A percentile compares a stretch with the other conserved stretches of the same genome.
These are phyloP conservation scores for Pyrgus malvae DNA, from an alignment of 2,888 invertebrate species.

Conservation along the genomic window DNA sequence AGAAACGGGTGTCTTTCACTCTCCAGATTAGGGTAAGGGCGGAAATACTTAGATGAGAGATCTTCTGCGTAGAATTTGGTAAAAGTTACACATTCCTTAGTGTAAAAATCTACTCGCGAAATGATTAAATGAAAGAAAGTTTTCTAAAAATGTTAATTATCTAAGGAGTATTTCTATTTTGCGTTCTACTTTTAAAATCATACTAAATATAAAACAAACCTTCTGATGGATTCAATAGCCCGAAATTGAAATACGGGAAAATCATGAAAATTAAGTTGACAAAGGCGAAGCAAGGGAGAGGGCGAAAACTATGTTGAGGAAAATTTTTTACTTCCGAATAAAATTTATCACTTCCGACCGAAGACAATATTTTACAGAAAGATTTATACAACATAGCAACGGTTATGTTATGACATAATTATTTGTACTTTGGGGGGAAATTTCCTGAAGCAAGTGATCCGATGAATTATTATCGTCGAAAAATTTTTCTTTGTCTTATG, in stretches of 20 bases:
- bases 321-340: slow-evolving; percentile 45
- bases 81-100: no score
- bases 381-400: slow-evolving; percentile 2
- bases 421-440: not conserved
- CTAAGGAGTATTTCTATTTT: no score
- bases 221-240: slow-evolving; percentile 21
- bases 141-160: no score
- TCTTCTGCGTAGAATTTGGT: no score
- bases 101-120: no score
- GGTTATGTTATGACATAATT: not conserved
- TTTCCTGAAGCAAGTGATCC: not conserved
- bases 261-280: slow-evolving; percentile 56
- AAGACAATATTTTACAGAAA: slow-evolving; percentile 14
- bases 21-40: slow-evolving; percentile 1
- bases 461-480: no score
- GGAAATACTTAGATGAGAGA: not conserved
- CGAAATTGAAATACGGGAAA: slow-evolving; percentile 48
- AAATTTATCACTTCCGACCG: slow-evolving; percentile 42
- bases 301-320: slow-evolving; percentile 46
- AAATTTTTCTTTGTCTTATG: no score
- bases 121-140: no score
- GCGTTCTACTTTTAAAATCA: slow-evolving; percentile 13
- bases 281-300: slow-evolving; percentile 40
- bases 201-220: slow-evolving; percentile 13
- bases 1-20: slow-evolving; percentile 4